Base-by-base conservation (phyloP, 2,888 invertebrate species). In the Agriopis leucophaearia region DNA sequence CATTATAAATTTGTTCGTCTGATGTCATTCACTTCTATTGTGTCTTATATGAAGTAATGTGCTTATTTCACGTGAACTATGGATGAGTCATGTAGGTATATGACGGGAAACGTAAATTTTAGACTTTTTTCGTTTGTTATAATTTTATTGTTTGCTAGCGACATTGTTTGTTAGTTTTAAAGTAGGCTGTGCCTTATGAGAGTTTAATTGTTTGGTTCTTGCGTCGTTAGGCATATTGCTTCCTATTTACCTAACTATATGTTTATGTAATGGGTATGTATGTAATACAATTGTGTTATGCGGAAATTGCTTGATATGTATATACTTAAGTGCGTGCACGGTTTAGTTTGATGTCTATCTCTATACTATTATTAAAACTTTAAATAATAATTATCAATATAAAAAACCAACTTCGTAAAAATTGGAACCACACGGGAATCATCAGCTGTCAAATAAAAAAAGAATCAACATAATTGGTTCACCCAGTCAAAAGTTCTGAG, bases 41-140 rank as follows among this genome's bases (percentile, higher is more conserved):
- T 75, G 54, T 74, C 64, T 72, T 70, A 72, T 70, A 5, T 27
- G 27, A 27, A 27, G 27, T 27, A 2, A 27, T 27, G 78, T 77
- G 75, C 77, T 81, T 54, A 54, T 78, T 81, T 80, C 82, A 79
- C 76, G 87, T 89, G 88, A 86, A 85, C 85, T 89, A 89, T 89
- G 89, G 81, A 61, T 69, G 74, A 78, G 79, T 82, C 82, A 80
- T 70, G 77, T n/a, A 79, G 58, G 65, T 69, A 63, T 61, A 66
- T 77, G 75, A 72, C 84, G 87, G 89, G 89, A 88, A 89, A 85
- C 85, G 48, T 86, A 85, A 78, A 71, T 73, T 75, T 81, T 77
- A 75, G 73, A 75, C 73, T 75, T 80, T 82, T 80, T 77, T 80
- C 74, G 76, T 72, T 78, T 74, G 78, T 75, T 72, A 80, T 78